phyloP scores from a whole-genome alignment of 2,797 vertebrate species.

The Prionace glauca region DNA sequence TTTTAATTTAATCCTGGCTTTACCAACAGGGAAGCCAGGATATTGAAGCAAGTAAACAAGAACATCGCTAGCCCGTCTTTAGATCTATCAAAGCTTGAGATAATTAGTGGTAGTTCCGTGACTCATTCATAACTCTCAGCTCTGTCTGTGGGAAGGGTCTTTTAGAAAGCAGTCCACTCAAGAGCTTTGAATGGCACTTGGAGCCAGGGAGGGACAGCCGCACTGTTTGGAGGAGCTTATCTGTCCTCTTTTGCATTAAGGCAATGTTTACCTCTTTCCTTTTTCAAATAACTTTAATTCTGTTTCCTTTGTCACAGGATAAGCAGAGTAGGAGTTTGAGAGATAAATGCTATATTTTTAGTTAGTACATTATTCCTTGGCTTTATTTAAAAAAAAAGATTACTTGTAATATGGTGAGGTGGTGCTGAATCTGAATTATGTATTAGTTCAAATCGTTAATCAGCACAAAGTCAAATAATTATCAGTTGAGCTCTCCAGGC shows the following conservation, averaged over 20 bases:
- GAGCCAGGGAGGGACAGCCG: constrained; percentile 47
- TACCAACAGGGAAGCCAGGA: constrained; percentile 51
- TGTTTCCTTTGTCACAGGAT: constrained; percentile 8
- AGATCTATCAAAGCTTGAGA: constrained; percentile 56
- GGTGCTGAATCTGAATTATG: not conserved
- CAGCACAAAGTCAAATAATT: not conserved
- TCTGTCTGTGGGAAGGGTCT: constrained; percentile 53
- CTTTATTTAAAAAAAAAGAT: not conserved
- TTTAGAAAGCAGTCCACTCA: constrained; percentile 50
- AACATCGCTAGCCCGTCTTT: constrained; percentile 55
- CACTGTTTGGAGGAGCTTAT: constrained; percentile 40
- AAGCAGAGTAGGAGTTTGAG: not conserved
- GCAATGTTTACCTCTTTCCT: not conserved
- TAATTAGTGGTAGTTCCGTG: constrained; percentile 58
- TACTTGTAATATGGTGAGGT: no score
- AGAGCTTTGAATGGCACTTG: constrained; percentile 51
- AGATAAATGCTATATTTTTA: not conserved
- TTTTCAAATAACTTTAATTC: not conserved
- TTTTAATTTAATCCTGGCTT: constrained; percentile 65
- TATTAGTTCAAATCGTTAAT: not conserved
- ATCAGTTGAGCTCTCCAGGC: not conserved
- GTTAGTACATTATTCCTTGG: not conserved
- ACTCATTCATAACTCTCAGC: constrained; percentile 50
- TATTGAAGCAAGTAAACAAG: constrained; percentile 60
- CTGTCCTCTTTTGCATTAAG: constrained; percentile 25